phyloP scores from a whole-genome alignment of 2,888 invertebrate species.

The Hoplodrina blanda region DNA sequence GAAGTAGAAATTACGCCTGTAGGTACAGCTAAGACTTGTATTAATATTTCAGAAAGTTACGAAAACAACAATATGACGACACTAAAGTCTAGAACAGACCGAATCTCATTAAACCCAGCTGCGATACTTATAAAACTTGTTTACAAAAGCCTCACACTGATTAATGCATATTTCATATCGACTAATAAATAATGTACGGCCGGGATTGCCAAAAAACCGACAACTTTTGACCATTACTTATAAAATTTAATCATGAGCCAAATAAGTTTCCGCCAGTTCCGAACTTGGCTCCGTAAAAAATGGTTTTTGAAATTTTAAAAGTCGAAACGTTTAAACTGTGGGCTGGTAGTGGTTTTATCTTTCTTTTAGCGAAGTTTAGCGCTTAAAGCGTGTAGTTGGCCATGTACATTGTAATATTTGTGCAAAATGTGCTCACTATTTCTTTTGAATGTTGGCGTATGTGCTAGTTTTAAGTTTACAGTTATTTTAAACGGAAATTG shows the following conservation, averaged over 20 bases:
- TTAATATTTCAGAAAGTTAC: neutral
- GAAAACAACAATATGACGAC: neutral
- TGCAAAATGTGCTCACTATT: conserved; percentile 23
- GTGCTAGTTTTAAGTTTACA: neutral
- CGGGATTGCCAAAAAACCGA: conserved; percentile 76
- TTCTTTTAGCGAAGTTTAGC: conserved; percentile 10
- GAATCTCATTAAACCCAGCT: conserved; percentile 70
- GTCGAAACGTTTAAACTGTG: conserved; percentile 35
- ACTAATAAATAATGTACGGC: conserved; percentile 81
- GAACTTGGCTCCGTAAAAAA: conserved; percentile 53
- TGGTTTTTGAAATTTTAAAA: conserved; percentile 41
- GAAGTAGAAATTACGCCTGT: too few species aligned
- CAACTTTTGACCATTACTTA: conserved; percentile 82
- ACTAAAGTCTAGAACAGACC: conserved; percentile 29
- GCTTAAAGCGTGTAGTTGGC: conserved; percentile 20
- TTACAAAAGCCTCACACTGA: conserved; percentile 72
- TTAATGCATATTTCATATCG: conserved; percentile 83
- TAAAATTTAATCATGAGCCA: conserved; percentile 84
- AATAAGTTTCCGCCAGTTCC: conserved; percentile 67
- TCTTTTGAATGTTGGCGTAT: neutral
- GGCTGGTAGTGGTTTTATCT: conserved; percentile 6
- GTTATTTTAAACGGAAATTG: neutral
- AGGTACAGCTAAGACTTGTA: neutral
- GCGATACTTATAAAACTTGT: conserved; percentile 73
- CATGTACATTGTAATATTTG: conserved; percentile 29